phyloP scores from a whole-genome alignment of 2,888 invertebrate genomes.

The Nemotelus pantherinus region DNA sequence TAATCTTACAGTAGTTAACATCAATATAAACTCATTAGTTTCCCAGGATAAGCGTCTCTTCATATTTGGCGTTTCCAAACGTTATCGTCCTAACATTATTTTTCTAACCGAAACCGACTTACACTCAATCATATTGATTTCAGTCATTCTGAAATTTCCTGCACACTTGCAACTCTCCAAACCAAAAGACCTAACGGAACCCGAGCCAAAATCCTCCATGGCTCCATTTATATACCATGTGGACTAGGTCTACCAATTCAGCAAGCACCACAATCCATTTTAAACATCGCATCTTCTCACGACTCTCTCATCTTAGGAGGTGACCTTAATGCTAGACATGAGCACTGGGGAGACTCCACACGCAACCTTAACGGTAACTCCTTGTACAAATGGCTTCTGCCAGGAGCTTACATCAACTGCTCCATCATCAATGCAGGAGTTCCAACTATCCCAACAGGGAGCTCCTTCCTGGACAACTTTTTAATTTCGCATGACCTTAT shows the following conservation, averaged over 20 bases:
- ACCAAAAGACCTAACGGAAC: not conserved
- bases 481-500: too few species aligned
- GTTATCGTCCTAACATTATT: not conserved
- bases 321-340: not conserved
- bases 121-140: not conserved
- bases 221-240: not conserved
- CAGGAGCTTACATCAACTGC: not conserved
- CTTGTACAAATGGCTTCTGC: too few species aligned
- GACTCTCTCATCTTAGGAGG: not conserved
- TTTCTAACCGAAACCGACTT: not conserved
- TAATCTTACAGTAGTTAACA: too few species aligned
- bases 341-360: not conserved
- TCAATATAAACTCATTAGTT: not conserved
- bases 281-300: not conserved
- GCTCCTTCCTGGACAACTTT: slow-evolving; percentile 10
- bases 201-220: not conserved
- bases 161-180: not conserved
- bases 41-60: not conserved
- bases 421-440: not conserved
- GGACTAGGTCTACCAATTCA: not conserved
- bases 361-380: not conserved
- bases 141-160: not conserved
- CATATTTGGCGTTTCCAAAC: not conserved
- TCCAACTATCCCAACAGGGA: slow-evolving; percentile 1
- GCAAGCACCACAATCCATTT: not conserved